Percentiles rank a stretch among this genome's conserved stretches.
Evolutionary conservation across 1,140 invertebrate species (phyloP).

Genomic region (Cydia fagiglandana): DNA sequence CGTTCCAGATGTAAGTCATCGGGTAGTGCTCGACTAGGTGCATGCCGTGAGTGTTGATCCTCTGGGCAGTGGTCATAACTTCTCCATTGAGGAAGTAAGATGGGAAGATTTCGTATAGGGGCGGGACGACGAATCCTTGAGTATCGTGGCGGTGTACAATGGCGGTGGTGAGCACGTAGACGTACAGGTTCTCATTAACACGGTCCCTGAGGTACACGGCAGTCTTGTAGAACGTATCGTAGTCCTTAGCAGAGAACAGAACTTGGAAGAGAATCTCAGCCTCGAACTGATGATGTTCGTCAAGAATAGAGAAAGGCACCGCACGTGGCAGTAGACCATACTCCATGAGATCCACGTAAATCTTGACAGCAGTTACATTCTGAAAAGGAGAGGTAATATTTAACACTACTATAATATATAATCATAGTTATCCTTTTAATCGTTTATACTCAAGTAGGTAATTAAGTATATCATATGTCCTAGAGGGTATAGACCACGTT

Average conservation of each 20-base stretch:
- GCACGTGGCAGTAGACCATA: slow-evolving; percentile 77
- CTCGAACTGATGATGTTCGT: slow-evolving; percentile 80
- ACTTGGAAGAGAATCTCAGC: slow-evolving; percentile 82
- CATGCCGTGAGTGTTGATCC: slow-evolving; percentile 72
- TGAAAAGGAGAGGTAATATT: slow-evolving; percentile 53
- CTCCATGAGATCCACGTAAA: slow-evolving; percentile 79
- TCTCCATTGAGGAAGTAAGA: slow-evolving; percentile 81
- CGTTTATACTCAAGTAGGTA: no score
- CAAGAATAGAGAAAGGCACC: slow-evolving; percentile 80
- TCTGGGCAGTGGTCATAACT: slow-evolving; percentile 80
- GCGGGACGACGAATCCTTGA: slow-evolving; percentile 80
- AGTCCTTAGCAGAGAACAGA: slow-evolving; percentile 83
- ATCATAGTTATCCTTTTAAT: not conserved
- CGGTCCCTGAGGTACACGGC: slow-evolving; percentile 81
- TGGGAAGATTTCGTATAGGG: slow-evolving; percentile 83
- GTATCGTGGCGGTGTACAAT: slow-evolving; percentile 81
- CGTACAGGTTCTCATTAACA: slow-evolving; percentile 82
- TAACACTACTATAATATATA: not conserved
- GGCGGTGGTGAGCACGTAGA: slow-evolving; percentile 80
- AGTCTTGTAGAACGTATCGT: slow-evolving; percentile 80
- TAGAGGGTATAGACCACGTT: no score
- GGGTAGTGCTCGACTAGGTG: slow-evolving; percentile 55
- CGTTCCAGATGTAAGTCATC: slow-evolving; percentile 56
- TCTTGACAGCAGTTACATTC: slow-evolving; percentile 79
- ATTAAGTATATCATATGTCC: no score